Evolutionary conservation across 1,140 invertebrate species (phyloP), one percentile per base, ranked within the genome.

Genomic region (Parasteatoda tepidariorum): DNA sequence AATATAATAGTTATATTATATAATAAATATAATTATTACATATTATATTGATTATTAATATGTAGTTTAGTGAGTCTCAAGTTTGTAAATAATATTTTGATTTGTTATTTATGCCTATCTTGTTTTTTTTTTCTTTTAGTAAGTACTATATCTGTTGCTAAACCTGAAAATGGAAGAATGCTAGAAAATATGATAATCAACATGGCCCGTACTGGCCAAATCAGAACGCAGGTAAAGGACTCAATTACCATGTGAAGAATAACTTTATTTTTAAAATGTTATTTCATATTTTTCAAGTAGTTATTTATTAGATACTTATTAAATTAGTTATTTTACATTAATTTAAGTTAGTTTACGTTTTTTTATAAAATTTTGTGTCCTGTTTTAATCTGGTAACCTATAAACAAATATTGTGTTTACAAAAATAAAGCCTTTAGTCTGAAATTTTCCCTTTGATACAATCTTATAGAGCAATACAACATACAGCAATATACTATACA

Each of bases 111-210:
- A n/a, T n/a, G n/a, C n/a, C n/a, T n/a, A n/a, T n/a, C n/a, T n/a
- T n/a, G n/a, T n/a, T n/a, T n/a, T n/a, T n/a, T n/a, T 82, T 84
- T 81, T 84, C 83, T 71, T 92, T 91, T 89, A 98, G 96, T 99
- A 86, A 98, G 97, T 87, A 99, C 95, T 83, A 92, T 99, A 57
- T 94, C 94, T 88, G 89, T 98, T 76, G 96, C 96, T 82, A 98
- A 97, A 90, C 97, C 97, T 55, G 97, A 98, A 86, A 98, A 98
- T 89, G 97, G 94, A 11, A 92, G 93, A 89, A 95, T 97, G 94
- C 93, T 98, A 24, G 97, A 99, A 91, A 93, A 94, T 85, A 96
- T 98, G 93, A 92, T 99, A 73, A 91, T 98, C 57, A 92, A 93
- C 85, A 98, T 98, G 96, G 96, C 96, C 33, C 93, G 95, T 88